Evolutionary conservation across 2,113 vertebrate species (phyloP).

Genomic region (Neolamprologus toae): DNA sequence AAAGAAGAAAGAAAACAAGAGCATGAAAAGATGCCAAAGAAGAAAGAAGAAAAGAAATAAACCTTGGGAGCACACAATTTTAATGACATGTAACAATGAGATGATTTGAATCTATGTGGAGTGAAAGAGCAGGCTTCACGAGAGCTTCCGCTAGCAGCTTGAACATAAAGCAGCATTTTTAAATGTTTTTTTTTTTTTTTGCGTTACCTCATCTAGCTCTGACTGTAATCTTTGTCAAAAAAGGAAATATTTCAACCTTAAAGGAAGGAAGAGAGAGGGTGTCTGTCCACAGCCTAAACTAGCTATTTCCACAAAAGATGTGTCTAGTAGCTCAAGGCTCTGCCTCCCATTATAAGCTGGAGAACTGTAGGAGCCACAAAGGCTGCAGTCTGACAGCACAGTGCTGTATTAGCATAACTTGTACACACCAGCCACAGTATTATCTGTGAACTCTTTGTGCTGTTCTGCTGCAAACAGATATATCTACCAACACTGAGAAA

Average conservation of each 20-base stretch:
- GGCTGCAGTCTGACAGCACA: not conserved
- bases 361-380: not conserved
- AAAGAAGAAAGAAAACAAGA: not conserved
- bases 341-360: not conserved
- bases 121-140: not conserved
- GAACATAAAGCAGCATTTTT: not conserved
- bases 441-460: not conserved
- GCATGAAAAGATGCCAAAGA: not conserved
- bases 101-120: not conserved
- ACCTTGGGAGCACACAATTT: not conserved
- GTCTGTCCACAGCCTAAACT: not conserved
- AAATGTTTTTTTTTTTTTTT: not conserved
- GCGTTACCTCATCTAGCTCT: not conserved
- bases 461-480: not conserved
- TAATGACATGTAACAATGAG: not conserved
- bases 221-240: not conserved
- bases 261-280: not conserved
- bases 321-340: not conserved
- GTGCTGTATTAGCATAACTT: not conserved
- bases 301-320: not conserved
- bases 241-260: not conserved
- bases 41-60: not conserved
- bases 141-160: not conserved
- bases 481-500: not conserved
- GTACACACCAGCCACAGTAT: not conserved